These are phyloP conservation scores for Stictocephala bisonia DNA, from an alignment of 2,888 invertebrate species.

Conservation along the genomic window DNA sequence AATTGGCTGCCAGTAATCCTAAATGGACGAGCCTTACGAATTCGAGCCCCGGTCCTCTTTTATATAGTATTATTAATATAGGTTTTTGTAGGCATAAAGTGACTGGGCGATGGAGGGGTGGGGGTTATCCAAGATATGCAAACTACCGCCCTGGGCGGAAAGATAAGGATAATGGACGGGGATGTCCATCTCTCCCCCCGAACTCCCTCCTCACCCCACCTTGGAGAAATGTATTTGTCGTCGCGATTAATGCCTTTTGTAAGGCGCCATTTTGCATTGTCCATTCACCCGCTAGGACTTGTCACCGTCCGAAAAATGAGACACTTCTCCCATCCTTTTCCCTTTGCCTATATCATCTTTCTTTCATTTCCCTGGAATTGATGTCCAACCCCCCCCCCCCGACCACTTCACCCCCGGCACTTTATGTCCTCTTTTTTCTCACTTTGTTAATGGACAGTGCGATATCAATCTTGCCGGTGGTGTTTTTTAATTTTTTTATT, in stretches of 20 bases:
- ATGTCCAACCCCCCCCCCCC: conserved; percentile 17
- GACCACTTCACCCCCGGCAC: conserved; percentile 8
- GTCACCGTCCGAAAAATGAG: conserved; percentile 39
- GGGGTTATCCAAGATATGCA: conserved; percentile 38
- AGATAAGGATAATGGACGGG: conserved; percentile 38
- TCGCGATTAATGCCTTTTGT: conserved; percentile 37
- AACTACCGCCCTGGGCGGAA: conserved; percentile 29
- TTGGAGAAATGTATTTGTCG: conserved; percentile 39
- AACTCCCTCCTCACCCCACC: background rate
- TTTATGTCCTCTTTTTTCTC: conserved; percentile 18
- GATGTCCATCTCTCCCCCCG: conserved; percentile 25
- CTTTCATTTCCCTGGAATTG: conserved; percentile 39
- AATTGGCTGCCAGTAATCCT: conserved; percentile 25
- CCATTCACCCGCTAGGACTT: conserved; percentile 30
- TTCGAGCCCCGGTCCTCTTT: conserved; percentile 34
- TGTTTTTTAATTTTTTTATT: no score
- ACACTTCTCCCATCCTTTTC: conserved; percentile 26
- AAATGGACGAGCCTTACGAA: conserved; percentile 30
- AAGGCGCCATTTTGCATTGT: conserved; percentile 42
- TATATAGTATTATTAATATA: conserved; percentile 40
- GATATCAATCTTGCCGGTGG: conserved; percentile 36
- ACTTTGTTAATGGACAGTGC: conserved; percentile 32
- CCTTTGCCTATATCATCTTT: conserved; percentile 36
- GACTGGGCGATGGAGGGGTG: background rate
- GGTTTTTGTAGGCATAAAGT: conserved; percentile 42